Conservation (phyloP, 2,888 invertebrate genomes). For the Sarcophaga subvicina region DNA sequence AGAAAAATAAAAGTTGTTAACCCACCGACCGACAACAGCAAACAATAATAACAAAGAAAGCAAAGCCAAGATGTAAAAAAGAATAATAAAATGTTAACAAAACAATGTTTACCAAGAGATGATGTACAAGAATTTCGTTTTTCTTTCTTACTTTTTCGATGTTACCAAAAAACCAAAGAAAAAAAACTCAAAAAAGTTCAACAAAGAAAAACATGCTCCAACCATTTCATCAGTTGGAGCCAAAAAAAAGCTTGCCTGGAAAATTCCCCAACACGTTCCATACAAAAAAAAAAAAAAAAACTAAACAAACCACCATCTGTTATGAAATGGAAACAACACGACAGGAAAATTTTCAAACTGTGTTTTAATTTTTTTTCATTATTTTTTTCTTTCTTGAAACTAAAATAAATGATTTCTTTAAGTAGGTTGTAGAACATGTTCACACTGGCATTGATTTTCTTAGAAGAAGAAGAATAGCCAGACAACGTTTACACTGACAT, state of each 20-base stretch:
- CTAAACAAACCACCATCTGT: conserved; percentile 64
- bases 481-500: no score
- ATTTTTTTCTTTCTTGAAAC: not conserved
- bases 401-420: not conserved
- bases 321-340: not conserved
- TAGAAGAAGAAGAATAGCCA: not conserved
- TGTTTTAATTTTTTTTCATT: not conserved
- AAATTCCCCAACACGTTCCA: not conserved
- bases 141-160: not conserved
- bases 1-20: conserved; percentile 61
- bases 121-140: conserved; percentile 37
- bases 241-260: not conserved
- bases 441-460: not conserved
- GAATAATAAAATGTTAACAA: conserved; percentile 3
- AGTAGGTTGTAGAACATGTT: not conserved
- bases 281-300: not conserved
- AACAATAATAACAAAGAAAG: conserved; percentile 10
- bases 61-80: not conserved
- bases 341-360: conserved; percentile 33
- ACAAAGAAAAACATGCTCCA: conserved; percentile 21
- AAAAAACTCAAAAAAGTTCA: not conserved
- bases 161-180: conserved; percentile 13
- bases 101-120: conserved; percentile 39
- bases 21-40: not conserved
- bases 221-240: conserved; percentile 6